Conservation (phyloP, 2,888 invertebrate genomes). For the Nasonovia ribisnigri region DNA sequence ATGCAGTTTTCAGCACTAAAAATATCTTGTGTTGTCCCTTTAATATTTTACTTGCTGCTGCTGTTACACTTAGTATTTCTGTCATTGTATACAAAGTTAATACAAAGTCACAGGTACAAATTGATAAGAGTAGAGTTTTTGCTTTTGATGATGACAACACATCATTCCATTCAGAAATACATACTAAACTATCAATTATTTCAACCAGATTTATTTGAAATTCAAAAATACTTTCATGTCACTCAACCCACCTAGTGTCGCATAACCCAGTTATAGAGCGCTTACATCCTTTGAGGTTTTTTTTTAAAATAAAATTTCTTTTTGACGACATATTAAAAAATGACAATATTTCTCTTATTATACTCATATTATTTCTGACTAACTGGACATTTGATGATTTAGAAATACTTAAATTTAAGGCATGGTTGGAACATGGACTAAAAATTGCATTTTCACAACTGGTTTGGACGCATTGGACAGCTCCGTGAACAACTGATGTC, state of each 20-base stretch:
- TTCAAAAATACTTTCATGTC: constrained; percentile 2
- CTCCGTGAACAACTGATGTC: background rate
- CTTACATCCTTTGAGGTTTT: background rate
- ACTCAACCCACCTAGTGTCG: constrained; percentile 21
- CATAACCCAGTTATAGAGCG: background rate
- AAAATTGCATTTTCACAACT: background rate
- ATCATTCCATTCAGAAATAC: background rate
- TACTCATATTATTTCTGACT: background rate
- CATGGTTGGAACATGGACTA: background rate
- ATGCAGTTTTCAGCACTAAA: background rate
- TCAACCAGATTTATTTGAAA: background rate
- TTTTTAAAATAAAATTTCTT: background rate
- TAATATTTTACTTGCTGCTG: background rate
- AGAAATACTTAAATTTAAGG: background rate
- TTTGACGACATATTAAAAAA: background rate
- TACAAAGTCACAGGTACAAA: background rate
- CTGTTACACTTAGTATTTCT: background rate
- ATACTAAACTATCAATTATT: constrained; percentile 10
- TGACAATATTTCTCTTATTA: background rate
- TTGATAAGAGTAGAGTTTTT: background rate
- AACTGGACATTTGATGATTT: background rate
- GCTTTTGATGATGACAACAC: background rate
- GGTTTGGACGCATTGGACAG: background rate
- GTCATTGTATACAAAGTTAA: background rate
- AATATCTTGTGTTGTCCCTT: background rate